These are phyloP conservation scores for Cheilosia urbana DNA, from an alignment of 2,888 invertebrate species.

Conservation along the genomic window DNA sequence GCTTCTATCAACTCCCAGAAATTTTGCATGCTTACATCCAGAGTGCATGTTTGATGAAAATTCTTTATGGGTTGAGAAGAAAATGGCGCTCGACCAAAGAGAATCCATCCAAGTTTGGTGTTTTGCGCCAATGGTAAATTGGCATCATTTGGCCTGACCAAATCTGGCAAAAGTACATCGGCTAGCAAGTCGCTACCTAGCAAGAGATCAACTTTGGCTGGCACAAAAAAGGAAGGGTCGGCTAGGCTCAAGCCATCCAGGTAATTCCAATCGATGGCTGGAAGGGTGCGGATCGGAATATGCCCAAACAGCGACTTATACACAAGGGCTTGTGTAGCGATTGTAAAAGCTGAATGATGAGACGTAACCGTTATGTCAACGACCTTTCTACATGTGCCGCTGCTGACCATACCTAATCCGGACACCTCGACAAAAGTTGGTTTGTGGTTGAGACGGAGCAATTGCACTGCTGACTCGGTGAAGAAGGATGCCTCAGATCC, in stretches of 20 bases:
- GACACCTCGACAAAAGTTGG: too few species aligned
- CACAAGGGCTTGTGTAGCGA: not conserved
- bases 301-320: conserved; percentile 23
- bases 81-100: not conserved
- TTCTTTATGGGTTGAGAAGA: not conserved
- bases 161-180: not conserved
- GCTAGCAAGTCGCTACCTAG: not conserved
- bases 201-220: not conserved
- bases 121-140: not conserved
- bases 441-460: too few species aligned
- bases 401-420: too few species aligned
- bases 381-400: not conserved
- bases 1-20: conserved; percentile 50
- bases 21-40: conserved; percentile 9
- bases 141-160: not conserved
- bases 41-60: not conserved
- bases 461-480: too few species aligned
- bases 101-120: conserved; percentile 5
- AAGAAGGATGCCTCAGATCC: too few species aligned
- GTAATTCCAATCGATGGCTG: not conserved
- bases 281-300: not conserved
- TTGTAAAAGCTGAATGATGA: not conserved
- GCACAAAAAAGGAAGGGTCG: conserved; percentile 5
- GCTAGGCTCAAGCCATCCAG: conserved; percentile 23
- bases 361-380: conserved; percentile 10